Base-by-base conservation (phyloP, 2,113 vertebrate genomes). In the Cheirogaleus medius region DNA sequence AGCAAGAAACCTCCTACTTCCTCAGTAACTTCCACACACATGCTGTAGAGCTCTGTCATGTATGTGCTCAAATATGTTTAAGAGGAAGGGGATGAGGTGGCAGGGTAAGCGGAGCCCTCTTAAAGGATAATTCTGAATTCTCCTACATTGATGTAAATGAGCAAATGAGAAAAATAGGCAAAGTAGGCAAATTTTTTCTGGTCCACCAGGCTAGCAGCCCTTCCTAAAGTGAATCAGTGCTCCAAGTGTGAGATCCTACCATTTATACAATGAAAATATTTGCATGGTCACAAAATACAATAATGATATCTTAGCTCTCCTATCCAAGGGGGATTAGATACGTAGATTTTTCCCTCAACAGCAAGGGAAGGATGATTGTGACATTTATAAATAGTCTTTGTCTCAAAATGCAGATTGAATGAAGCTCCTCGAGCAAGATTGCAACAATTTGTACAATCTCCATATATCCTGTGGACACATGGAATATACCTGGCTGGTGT, bases 261-360 rank as follows among this genome's bases (percentile, higher is more conserved):
- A 34, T 77, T 92, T 90, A 39, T 18, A 73, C 21, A 90, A 52
- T 20, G 69, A 69, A 95, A 90, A 89, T 87, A 73, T 76, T 80
- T 84, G 27, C 32, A 64, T 29, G 11, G 18, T 69, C 58, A 47
- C 32, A 78, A 77, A 63, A 89, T 83, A 37, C 13, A 69, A 71
- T 60, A 54, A 83, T 37, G 13, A 11, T 23, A 77, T 71, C 74
- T 81, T 89, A 52, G 8, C 42, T 73, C 10, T 90, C 7, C 1
- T 13, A 60, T 82, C 20, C 52, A 94, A 69, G 10, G 14, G 2
- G 17, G 17, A 91, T 69, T 83, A 78, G 49, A 83, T 64, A 52
- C 25, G 8, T 3, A 37, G 3, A 1, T 82, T 69, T 77, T 92
- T 73, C 4, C 37, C 66, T 78, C 80, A 81, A 73, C 32, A 74